phyloP scores from a whole-genome alignment of 2,113 vertebrate species.

The Calypte anna region DNA sequence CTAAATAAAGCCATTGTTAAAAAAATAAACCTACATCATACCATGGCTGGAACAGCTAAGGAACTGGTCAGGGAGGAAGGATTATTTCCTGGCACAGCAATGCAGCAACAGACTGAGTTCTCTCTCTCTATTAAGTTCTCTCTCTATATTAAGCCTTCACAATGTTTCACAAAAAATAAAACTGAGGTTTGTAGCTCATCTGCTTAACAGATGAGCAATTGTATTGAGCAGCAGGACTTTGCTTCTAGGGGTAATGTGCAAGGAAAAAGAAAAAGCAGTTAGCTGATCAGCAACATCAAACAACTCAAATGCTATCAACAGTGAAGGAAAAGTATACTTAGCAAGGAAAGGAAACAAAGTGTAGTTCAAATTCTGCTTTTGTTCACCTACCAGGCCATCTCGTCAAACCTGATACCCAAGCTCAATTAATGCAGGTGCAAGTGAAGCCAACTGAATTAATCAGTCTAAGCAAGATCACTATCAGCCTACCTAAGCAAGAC shows the following conservation, averaged over 20 bases:
- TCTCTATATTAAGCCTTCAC: not conserved
- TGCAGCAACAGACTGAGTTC: not conserved
- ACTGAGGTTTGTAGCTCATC: not conserved
- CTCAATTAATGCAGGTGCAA: not conserved
- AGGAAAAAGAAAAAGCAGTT: not conserved
- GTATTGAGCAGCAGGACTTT: not conserved
- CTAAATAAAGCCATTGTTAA: slow-evolving; percentile 52
- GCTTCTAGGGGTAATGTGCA: not conserved
- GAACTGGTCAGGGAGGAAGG: slow-evolving; percentile 1
- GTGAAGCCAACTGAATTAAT: slow-evolving; percentile 1
- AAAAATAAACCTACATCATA: slow-evolving; percentile 22
- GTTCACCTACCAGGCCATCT: not conserved
- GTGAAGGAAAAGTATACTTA: not conserved
- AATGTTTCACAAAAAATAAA: not conserved
- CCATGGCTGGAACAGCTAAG: not conserved
- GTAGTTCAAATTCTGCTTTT: not conserved
- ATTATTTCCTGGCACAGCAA: slow-evolving; percentile 8
- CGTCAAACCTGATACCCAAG: not conserved
- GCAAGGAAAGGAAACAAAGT: not conserved
- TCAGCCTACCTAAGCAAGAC: slow-evolving; percentile 19
- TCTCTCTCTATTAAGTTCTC: not conserved
- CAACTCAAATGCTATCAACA: no score
- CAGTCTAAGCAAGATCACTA: not conserved
- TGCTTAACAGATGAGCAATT: not conserved
- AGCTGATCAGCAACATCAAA: no score